A percentile compares a stretch with the other conserved stretches of the same genome.
Conservation (phyloP, 2,888 invertebrate genomes). For the Drosophila fulvimacula region DNA sequence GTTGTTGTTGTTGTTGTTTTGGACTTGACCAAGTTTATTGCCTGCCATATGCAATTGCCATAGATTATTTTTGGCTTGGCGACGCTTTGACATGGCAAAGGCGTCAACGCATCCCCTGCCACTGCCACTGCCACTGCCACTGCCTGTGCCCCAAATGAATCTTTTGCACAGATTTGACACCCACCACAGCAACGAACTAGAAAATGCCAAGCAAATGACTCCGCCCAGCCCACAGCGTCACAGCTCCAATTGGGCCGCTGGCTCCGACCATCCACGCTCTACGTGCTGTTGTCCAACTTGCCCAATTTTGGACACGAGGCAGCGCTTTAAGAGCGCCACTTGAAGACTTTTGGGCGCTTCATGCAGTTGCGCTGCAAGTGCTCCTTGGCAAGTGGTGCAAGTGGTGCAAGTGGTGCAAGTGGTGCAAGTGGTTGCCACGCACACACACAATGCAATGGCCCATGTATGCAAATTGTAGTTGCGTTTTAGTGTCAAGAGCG, state of each 20-base stretch:
- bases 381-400: slow-evolving; percentile 24
- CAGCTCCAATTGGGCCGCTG: slow-evolving; percentile 15
- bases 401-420: slow-evolving; percentile 39
- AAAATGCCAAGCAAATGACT: slow-evolving; percentile 24
- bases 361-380: slow-evolving; percentile 44
- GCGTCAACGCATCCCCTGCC: slow-evolving; percentile 39
- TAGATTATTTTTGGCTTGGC: slow-evolving; percentile 67
- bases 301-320: slow-evolving; percentile 67
- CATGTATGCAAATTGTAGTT: slow-evolving; percentile 44
- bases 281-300: slow-evolving; percentile 70
- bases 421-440: slow-evolving; percentile 28
- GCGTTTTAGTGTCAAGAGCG: slow-evolving; percentile 58
- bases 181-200: slow-evolving; percentile 39
- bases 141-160: slow-evolving; percentile 17
- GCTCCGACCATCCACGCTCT: slow-evolving; percentile 36
- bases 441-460: slow-evolving; percentile 10
- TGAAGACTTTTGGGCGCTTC: slow-evolving; percentile 37
- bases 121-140: background rate
- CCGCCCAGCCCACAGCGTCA: slow-evolving; percentile 3
- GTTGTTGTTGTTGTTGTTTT: slow-evolving; percentile 35
- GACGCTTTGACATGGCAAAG: slow-evolving; percentile 56
- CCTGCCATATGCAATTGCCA: slow-evolving; percentile 80
- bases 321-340: slow-evolving; percentile 44
- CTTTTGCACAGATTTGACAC: slow-evolving; percentile 51
- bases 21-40: slow-evolving; percentile 81